Evolutionary conservation across 2,113 vertebrate genomes (phyloP).

Genomic region (Prionailurus viverrinus): DNA sequence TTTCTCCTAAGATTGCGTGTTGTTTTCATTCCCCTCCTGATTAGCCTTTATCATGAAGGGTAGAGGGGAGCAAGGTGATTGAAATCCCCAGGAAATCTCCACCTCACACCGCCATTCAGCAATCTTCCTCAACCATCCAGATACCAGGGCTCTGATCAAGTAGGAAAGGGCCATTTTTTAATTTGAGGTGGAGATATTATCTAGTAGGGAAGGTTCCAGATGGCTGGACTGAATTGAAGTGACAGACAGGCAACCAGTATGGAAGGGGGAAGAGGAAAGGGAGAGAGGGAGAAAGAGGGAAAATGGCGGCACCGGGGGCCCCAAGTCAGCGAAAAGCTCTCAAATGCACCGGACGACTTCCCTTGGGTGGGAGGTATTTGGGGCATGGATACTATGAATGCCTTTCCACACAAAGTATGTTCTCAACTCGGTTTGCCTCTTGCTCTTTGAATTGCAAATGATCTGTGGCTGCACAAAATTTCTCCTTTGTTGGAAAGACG

Average conservation of each 20-base stretch:
- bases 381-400: background rate
- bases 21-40: background rate
- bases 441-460: background rate
- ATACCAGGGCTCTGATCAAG: background rate
- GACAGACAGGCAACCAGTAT: background rate
- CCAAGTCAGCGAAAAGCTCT: background rate
- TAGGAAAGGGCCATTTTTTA: background rate
- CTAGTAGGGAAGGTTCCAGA: constrained; percentile 1
- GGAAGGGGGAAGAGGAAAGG: background rate
- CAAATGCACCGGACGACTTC: background rate
- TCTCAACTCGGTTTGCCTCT: background rate
- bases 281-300: background rate
- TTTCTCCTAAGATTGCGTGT: constrained; percentile 8
- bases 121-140: background rate
- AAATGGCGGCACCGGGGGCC: background rate
- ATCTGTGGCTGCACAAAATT: background rate
- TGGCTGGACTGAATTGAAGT: background rate
- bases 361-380: background rate
- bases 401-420: background rate
- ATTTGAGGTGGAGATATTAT: background rate
- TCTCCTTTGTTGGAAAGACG: background rate
- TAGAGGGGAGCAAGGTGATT: background rate
- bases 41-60: constrained; percentile 45
- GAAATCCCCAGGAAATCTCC: constrained; percentile 52
- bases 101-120: background rate